Evolutionary conservation across 2,113 vertebrate species (phyloP), one percentile per base, ranked within the genome.

Genomic region (Trachemys scripta): DNA sequence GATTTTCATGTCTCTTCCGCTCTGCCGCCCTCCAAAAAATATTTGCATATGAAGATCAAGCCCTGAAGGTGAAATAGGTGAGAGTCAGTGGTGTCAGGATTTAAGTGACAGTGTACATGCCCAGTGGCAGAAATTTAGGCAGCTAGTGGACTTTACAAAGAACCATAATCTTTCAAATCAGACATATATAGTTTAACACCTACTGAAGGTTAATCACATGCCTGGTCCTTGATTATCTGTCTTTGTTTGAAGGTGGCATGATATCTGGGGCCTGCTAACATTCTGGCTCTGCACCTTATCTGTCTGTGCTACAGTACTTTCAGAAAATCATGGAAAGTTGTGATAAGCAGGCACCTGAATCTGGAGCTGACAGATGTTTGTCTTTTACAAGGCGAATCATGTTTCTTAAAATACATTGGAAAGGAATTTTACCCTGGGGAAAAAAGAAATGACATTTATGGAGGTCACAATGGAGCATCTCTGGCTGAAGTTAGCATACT

Each of bases 341-440:
- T 25, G 84, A 93, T 97, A 95, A 94, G 81, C 50, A 72, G 75
- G 38, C 62, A 50, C 80, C 76, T 72, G 87, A 94, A 94, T 88
- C 87, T 82, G 76, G 27, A 80, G 80, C 80, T 96, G 95, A 96
- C 92, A 95, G 94, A 93, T 72, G 76, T 80, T 84, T 96, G 91
- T 93, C 95, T 96, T 97, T 95, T 95, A 59, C 95, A 96, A 96
- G 91, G 97, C 92, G 95, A 98, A 93, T 95, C 12, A 3, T 84
- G 95, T 93, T 97, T 94, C 94, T 95, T 96, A 92, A 97, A 94
- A 88, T 50, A 86, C 94, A 97, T 49, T 96, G 79, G 42, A 85
- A 54, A 87, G 59, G 57, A 86, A 95, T 93, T 97, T 96, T 97
- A 91, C 42, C 85, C 84, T 82, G 56, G n/a, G 65, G 79, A 85